Percentiles rank a stretch among this genome's conserved stretches.
Conservation (phyloP, 2,888 invertebrate species). For the Gymnosoma rotundatum region DNA sequence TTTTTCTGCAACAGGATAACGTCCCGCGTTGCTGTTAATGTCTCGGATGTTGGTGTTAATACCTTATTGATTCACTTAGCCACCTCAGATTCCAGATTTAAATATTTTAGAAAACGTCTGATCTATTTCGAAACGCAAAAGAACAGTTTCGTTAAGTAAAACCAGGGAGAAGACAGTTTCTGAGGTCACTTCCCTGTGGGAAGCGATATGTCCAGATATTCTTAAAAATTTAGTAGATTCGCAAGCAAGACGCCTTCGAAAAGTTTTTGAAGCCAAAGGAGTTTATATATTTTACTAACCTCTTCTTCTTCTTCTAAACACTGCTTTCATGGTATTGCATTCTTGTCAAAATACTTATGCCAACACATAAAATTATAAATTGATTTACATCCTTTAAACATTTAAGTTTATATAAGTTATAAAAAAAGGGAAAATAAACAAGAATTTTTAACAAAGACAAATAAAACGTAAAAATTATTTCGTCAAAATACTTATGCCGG, state of each 20-base stretch:
- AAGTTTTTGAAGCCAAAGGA: not conserved
- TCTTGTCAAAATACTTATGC: conserved; percentile 1
- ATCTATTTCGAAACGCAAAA: conserved; percentile 13
- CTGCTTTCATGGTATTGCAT: not conserved
- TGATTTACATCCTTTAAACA: too few relatives aligned
- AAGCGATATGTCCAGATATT: not conserved
- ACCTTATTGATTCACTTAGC: not conserved
- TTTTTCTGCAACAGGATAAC: conserved; percentile 17
- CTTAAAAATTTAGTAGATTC: not conserved
- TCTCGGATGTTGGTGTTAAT: not conserved
- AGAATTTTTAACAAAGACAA: not conserved
- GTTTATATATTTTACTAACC: too few relatives aligned
- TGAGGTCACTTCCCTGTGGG: not conserved
- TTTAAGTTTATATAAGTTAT: too few relatives aligned
- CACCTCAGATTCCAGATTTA: conserved; percentile 1
- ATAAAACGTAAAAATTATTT: not conserved
- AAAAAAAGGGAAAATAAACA: not conserved
- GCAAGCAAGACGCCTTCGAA: not conserved
- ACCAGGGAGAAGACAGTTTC: not conserved
- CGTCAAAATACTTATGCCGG: conserved; percentile 1
- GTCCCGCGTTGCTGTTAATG: not conserved
- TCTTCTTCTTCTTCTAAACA: too few relatives aligned
- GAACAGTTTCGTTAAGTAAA: conserved; percentile 14
- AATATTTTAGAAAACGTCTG: conserved; percentile 13
- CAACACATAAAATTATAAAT: not conserved